These are phyloP conservation scores for Ciconia maguari DNA, from an alignment of 2,113 vertebrate species.

Conservation along the genomic window DNA sequence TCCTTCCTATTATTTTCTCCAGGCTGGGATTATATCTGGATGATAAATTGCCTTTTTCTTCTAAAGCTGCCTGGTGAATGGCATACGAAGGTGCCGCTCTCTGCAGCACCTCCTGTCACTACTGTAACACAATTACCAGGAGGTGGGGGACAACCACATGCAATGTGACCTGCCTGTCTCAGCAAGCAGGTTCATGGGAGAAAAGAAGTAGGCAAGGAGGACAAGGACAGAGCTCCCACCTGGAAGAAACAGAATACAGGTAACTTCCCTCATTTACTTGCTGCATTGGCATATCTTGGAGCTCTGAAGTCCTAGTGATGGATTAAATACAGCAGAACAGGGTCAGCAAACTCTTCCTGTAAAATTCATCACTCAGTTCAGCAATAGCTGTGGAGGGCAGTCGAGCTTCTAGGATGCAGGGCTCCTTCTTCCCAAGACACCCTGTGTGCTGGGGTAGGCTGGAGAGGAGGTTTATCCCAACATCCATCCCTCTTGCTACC, in stretches of 20 bases:
- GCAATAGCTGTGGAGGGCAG: not conserved
- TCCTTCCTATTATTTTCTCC: not conserved
- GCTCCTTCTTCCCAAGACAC: not conserved
- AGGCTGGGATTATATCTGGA: not conserved
- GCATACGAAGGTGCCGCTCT: not conserved
- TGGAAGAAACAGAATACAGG: not conserved
- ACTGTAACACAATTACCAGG: not conserved
- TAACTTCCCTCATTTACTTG: not conserved
- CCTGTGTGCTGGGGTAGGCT: not conserved
- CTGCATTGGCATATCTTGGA: not conserved
- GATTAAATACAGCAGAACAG: not conserved
- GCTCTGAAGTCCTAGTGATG: not conserved
- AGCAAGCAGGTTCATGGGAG: not conserved
- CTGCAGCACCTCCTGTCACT: not conserved
- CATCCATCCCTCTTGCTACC: not conserved
- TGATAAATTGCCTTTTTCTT: not conserved
- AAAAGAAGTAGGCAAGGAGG: not conserved
- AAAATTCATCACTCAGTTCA: not conserved
- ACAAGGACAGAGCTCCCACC: not conserved
- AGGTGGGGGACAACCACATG: not conserved
- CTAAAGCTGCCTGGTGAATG: not conserved
- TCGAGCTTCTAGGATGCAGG: not conserved
- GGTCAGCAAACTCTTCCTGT: not conserved
- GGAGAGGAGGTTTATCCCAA: not conserved
- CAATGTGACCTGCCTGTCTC: not conserved